Base-by-base conservation (phyloP, 37 sponge, comb jelly and placozoan genomes). In the Amphimedon queenslandica region DNA sequence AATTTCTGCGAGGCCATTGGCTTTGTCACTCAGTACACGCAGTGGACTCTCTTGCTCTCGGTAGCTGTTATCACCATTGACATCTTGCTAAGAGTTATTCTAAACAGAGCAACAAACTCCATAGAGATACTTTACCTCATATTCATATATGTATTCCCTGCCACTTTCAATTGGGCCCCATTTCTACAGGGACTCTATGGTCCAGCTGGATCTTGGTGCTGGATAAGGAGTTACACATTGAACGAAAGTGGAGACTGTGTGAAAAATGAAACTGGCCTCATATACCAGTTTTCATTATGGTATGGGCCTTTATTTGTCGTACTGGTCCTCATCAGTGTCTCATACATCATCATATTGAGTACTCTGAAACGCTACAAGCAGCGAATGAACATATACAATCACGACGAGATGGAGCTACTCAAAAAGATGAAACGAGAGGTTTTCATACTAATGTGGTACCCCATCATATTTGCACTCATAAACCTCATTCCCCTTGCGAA, bases 201-300 rank as follows among this genome's bases (percentile, higher is more conserved):
- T 4, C 39, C 21, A 33, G 83, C 89, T 0, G 89, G 89, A 5
- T 70, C 69, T 1, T 88, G 89, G 89, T 88, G 89, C 66, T 88
- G 89, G 89, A 88, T 88, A 35, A 69, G 65, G 1, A 60, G 5
- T 25, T 47, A 18, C 53, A 25, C 23, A n/a, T n/a, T 60, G 5
- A 13, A 47, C 53, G 63, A 63, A 3, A 47, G 40, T 39, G 69
- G 29, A 31, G 35, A 78, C 38, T 78, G 85, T 40, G 57, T 20
- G 0, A 28, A 29, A 0, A 31, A 20, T 20, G 0, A 28, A 1
- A 55, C 76, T 5, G 83, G 84, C 1, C 1, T 42, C 42, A 29
- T 31, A 42, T 33, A 74, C 27, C 60, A 55, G 41, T 79, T 70
- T 66, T 30, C 57, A 4, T 39, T 81, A 24, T 82, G 83, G 89